These are phyloP conservation scores for Drosophila maculinotata DNA, from an alignment of 2,888 invertebrate genomes.

Conservation along the genomic window DNA sequence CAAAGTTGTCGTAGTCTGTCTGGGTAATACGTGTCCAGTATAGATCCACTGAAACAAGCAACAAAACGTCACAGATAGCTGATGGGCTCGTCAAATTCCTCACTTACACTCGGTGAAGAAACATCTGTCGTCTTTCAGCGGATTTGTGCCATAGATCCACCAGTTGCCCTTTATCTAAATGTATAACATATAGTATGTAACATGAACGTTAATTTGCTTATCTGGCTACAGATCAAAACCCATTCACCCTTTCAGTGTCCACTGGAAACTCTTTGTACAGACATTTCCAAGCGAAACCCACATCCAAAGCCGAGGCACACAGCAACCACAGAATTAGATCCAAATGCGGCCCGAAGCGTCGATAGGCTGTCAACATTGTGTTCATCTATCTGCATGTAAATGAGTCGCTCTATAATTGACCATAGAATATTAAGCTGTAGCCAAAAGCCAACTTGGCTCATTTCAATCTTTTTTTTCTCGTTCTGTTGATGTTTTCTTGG, in stretches of 20 bases:
- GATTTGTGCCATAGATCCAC: slow-evolving; percentile 56
- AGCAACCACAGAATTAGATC: slow-evolving; percentile 21
- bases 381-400: slow-evolving; percentile 60
- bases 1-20: slow-evolving; percentile 47
- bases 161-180: slow-evolving; percentile 53
- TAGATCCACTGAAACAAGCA: slow-evolving; percentile 41
- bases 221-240: slow-evolving; percentile 17
- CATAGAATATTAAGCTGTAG: slow-evolving; percentile 21
- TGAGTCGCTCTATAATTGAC: slow-evolving; percentile 56
- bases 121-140: slow-evolving; percentile 22
- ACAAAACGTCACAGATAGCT: no score
- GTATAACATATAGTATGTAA: slow-evolving; percentile 4
- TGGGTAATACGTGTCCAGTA: slow-evolving; percentile 62
- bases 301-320: slow-evolving; percentile 8
- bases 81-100: no score
- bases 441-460: slow-evolving; percentile 21
- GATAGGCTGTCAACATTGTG: slow-evolving; percentile 30
- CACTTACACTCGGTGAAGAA: slow-evolving; percentile 47
- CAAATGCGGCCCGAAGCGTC: slow-evolving; percentile 18
- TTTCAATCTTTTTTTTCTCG: not conserved
- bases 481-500: slow-evolving; percentile 20
- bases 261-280: slow-evolving; percentile 58
- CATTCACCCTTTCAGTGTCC: slow-evolving; percentile 44
- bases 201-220: slow-evolving; percentile 33
- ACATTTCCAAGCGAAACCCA: slow-evolving; percentile 53